Conservation (phyloP, 1,140 invertebrate species). For the Wasmannia auropunctata region DNA sequence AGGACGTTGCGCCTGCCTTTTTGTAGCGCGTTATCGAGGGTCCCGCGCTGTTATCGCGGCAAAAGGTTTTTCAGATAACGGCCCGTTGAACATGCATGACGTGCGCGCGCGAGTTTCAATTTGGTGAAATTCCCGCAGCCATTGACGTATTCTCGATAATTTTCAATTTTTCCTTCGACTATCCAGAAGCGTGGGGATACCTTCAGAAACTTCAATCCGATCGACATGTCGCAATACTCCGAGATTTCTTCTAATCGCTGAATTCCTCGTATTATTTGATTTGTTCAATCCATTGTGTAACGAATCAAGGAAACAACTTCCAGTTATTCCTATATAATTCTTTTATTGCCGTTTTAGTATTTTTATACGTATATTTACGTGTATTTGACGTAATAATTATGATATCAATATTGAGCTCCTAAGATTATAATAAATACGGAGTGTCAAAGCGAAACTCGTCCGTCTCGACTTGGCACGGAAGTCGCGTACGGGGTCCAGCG, state of each 20-base stretch:
- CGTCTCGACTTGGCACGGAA: slow-evolving; percentile 19
- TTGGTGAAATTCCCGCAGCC: slow-evolving; percentile 29
- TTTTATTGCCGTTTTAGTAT: background rate
- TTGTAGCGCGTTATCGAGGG: slow-evolving; percentile 61
- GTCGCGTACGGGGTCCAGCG: background rate
- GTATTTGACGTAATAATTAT: background rate
- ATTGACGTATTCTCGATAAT: slow-evolving; percentile 11
- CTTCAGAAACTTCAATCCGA: background rate
- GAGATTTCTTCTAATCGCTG: background rate
- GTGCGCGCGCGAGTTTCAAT: slow-evolving; percentile 8
- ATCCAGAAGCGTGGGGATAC: background rate
- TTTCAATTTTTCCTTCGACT: background rate
- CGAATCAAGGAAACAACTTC: background rate
- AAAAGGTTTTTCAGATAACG: slow-evolving; percentile 64
- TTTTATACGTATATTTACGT: no score
- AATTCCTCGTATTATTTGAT: background rate
- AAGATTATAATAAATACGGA: background rate
- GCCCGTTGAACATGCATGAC: slow-evolving; percentile 29
- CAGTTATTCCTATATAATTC: no score
- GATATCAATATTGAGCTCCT: background rate
- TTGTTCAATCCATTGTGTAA: background rate
- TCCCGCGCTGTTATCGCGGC: slow-evolving; percentile 53
- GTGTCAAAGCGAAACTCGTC: background rate
- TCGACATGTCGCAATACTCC: background rate
- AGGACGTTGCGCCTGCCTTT: slow-evolving; percentile 66